Conservation (phyloP, 1,140 invertebrate species). For the Mesaphorura yosii region DNA sequence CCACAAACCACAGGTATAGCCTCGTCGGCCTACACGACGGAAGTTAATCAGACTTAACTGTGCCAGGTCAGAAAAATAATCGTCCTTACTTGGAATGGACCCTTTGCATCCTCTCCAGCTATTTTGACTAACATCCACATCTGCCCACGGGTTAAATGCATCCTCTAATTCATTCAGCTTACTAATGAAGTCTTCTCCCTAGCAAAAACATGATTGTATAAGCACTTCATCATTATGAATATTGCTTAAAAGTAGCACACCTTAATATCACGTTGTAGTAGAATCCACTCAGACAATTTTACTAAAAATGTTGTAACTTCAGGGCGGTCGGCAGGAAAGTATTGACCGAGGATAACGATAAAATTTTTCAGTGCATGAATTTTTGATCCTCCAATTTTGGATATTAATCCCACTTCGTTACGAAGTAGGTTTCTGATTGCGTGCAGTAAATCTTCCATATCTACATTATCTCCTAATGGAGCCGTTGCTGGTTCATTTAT, state of each 20-base stretch:
- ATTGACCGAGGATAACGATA: conserved; percentile 52
- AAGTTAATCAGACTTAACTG: not conserved
- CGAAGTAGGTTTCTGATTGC: conserved; percentile 63
- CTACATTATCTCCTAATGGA: conserved; percentile 44
- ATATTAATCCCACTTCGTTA: conserved; percentile 63
- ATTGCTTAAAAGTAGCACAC: conserved; percentile 42
- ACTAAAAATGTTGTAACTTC: conserved; percentile 49
- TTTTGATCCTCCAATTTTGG: conserved; percentile 53
- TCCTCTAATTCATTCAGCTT: conserved; percentile 26
- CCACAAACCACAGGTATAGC: conserved; percentile 95
- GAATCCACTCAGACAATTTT: conserved; percentile 41
- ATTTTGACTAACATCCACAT: conserved; percentile 35
- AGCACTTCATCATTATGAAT: not conserved
- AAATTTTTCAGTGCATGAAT: conserved; percentile 60
- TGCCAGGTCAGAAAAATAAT: not conserved
- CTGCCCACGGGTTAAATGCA: conserved; percentile 25
- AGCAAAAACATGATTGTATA: conserved; percentile 6
- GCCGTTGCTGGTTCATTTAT: not conserved
- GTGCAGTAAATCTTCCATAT: conserved; percentile 74
- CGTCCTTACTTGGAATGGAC: conserved; percentile 44
- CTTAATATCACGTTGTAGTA: conserved; percentile 39
- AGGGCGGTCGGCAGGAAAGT: conserved; percentile 58
- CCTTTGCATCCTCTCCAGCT: conserved; percentile 75
- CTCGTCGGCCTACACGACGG: conserved; percentile 43
- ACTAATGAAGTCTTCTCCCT: conserved; percentile 13